A percentile compares a stretch with the other conserved stretches of the same genome.
These are phyloP conservation scores for Lissonota sp. DNA, from an alignment of 2,888 invertebrate species.

Conservation along the genomic window DNA sequence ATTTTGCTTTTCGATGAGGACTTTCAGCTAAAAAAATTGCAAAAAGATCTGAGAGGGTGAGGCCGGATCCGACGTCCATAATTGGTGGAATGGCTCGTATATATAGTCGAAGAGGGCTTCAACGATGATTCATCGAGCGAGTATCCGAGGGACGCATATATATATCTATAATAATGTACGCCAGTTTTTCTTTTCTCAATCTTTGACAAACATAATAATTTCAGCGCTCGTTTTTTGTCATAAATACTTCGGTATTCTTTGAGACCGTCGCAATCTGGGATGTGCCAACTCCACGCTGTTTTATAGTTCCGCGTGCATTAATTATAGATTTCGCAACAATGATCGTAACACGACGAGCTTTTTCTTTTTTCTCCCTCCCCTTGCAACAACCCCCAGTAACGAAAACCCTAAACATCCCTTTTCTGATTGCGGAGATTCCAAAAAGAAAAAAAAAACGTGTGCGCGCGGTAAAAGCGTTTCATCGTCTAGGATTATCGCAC, in stretches of 20 bases:
- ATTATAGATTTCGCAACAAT: conserved; percentile 19
- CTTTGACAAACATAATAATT: conserved; percentile 39
- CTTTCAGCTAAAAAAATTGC: too few relatives aligned
- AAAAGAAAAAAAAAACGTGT: not conserved
- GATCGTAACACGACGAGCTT: not conserved
- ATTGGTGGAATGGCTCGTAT: too few relatives aligned
- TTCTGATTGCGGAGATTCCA: not conserved
- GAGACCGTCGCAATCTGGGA: not conserved
- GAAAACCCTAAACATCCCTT: not conserved
- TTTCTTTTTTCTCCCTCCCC: not conserved
- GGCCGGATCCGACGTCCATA: too few relatives aligned
- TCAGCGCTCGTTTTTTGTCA: conserved; percentile 12
- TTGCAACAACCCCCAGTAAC: too few relatives aligned
- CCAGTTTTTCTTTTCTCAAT: not conserved
- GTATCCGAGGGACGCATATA: conserved; percentile 47
- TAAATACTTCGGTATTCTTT: conserved; percentile 26
- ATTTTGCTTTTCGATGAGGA: too few relatives aligned
- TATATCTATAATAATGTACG: not conserved
- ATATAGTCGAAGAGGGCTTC: conserved; percentile 34
- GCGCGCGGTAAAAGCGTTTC: not conserved
- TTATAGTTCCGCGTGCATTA: conserved; percentile 42
- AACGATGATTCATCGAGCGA: conserved; percentile 59
- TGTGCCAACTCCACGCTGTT: conserved; percentile 39
- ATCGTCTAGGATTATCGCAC: not conserved
- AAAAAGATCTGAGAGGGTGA: too few relatives aligned